phyloP scores from a whole-genome alignment of 2,888 invertebrate genomes.

The Meliscaeva auricollis region DNA sequence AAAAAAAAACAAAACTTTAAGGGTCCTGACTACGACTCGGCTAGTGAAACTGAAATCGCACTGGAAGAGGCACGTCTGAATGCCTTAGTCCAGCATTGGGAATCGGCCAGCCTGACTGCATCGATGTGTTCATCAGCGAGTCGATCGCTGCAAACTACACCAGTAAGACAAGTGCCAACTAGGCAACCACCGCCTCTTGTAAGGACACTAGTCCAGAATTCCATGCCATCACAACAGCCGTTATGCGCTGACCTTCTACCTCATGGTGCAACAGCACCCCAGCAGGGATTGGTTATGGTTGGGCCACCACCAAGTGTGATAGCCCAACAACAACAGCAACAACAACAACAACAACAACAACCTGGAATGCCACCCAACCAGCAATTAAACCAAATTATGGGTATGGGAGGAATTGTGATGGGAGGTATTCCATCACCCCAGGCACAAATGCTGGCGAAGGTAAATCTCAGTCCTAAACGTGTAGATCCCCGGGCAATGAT shows the following conservation, averaged over 20 bases:
- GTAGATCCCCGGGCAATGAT: constrained; percentile 72
- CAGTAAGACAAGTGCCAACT: constrained; percentile 84
- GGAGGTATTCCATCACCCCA: constrained; percentile 51
- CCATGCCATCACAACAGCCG: constrained; percentile 77
- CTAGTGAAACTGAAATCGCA: constrained; percentile 90
- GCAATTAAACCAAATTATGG: constrained; percentile 68
- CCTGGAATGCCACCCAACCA: constrained; percentile 57
- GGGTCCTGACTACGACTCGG: constrained; percentile 93
- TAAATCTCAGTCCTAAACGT: constrained; percentile 70
- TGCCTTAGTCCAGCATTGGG: constrained; percentile 90
- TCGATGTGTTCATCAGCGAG: constrained; percentile 85
- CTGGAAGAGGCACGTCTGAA: constrained; percentile 88
- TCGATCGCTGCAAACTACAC: constrained; percentile 85
- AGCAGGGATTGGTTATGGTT: constrained; percentile 62
- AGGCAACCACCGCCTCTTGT: constrained; percentile 79
- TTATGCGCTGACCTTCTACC: constrained; percentile 82
- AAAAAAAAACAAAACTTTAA: constrained; percentile 79
- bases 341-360: constrained; percentile 36
- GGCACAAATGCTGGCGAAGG: constrained; percentile 65
- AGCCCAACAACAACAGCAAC: constrained; percentile 71
- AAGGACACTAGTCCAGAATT: constrained; percentile 78
- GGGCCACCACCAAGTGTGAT: constrained; percentile 73
- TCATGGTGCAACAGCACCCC: constrained; percentile 78
- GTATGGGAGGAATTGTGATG: constrained; percentile 69
- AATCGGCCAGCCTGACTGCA: constrained; percentile 87